Evolutionary conservation across 1,140 invertebrate genomes (phyloP).

Genomic region (Cecropterus lyciades): DNA sequence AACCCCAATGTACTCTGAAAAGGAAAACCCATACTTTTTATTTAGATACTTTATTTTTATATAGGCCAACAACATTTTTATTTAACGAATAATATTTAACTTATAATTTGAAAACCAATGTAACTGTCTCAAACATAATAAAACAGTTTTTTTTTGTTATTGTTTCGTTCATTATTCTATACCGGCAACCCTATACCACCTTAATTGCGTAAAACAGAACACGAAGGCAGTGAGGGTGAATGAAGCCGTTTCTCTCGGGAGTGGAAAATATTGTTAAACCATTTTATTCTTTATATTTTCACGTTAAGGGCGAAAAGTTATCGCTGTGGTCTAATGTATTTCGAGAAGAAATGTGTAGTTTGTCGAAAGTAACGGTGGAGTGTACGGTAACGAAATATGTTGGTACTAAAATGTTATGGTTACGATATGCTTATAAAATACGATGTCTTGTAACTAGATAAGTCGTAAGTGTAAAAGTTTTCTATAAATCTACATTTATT

Average conservation of each 20-base stretch:
- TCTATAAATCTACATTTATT: too few species aligned
- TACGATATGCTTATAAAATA: slow-evolving; percentile 6
- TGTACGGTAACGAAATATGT: slow-evolving; percentile 23
- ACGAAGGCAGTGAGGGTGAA: slow-evolving; percentile 44
- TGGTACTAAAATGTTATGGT: slow-evolving; percentile 13
- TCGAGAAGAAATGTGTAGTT: slow-evolving; percentile 50
- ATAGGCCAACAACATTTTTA: too few species aligned
- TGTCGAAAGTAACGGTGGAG: slow-evolving; percentile 49
- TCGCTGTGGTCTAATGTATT: slow-evolving; percentile 29
- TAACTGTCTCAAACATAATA: too few species aligned
- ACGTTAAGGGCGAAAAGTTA: slow-evolving; percentile 9
- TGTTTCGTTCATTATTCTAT: too few species aligned
- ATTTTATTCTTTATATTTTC: slow-evolving; percentile 23
- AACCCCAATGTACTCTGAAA: too few species aligned
- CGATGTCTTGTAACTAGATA: background rate
- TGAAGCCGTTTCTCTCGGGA: slow-evolving; percentile 51
- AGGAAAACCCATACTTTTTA: too few species aligned
- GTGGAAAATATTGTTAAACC: slow-evolving; percentile 1
- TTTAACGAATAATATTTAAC: too few species aligned
- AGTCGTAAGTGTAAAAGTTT: background rate
- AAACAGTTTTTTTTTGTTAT: too few species aligned
- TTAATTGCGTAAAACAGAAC: slow-evolving; percentile 55
- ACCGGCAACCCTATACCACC: background rate
- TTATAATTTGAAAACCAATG: too few species aligned
- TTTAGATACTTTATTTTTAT: too few species aligned